Percentiles rank a stretch among this genome's conserved stretches.
Conservation (phyloP, 2,797 vertebrate genomes). For the Erethizon dorsatum region DNA sequence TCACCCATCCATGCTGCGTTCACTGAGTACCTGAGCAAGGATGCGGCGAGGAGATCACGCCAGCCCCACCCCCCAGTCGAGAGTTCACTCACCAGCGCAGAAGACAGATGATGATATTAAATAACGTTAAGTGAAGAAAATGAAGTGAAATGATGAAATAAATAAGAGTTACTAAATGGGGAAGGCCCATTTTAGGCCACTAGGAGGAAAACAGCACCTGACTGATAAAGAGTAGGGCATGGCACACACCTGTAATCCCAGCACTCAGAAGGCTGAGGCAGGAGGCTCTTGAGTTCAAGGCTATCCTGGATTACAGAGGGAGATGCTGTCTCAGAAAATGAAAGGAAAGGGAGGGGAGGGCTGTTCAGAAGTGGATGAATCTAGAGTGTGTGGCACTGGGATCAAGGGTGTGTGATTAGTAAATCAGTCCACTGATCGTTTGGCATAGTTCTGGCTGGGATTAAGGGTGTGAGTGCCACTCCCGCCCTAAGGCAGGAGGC, state of each 20-base stretch:
- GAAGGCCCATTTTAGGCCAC: not conserved
- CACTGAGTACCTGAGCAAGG: not conserved
- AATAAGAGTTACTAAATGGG: not conserved
- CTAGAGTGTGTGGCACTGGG: no score
- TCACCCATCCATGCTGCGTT: not conserved
- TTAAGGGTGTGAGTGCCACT: no score
- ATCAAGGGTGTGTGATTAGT: no score
- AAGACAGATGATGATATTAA: not conserved
- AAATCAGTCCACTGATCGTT: no score
- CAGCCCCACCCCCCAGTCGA: not conserved
- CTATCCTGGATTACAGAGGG: not conserved
- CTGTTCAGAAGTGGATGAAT: no score
- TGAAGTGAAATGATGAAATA: not conserved
- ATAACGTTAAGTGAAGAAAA: conserved; percentile 11
- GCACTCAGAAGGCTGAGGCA: not conserved
- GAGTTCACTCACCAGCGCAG: not conserved
- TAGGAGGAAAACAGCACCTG: not conserved
- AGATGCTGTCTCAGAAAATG: not conserved
- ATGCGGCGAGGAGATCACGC: not conserved
- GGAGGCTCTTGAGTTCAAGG: not conserved
- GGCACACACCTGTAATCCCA: not conserved
- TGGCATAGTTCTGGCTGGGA: no score
- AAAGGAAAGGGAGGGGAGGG: not conserved
- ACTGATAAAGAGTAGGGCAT: not conserved
- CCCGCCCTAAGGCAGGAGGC: no score